These are phyloP conservation scores for Loxodonta africana DNA, from an alignment of 2,113 vertebrate species.

Conservation along the genomic window DNA sequence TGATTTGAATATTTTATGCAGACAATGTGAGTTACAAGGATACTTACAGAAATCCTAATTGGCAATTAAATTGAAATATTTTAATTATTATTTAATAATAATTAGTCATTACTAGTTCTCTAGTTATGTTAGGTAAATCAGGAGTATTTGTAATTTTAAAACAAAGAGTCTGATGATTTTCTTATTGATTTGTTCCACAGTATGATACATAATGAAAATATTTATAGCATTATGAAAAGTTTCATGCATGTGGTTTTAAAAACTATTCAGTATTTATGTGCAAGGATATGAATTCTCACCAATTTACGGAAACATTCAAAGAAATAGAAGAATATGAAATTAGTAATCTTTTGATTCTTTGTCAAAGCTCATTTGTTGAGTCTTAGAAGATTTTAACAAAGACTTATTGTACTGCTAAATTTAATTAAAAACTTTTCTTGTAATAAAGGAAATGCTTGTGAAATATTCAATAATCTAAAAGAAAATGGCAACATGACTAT, in stretches of 20 bases:
- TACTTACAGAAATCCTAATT: not conserved
- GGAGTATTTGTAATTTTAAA: not conserved
- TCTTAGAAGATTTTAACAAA: not conserved
- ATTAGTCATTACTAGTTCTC: not conserved
- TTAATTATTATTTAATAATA: too few species aligned
- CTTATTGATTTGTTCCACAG: not conserved
- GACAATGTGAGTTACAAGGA: not conserved
- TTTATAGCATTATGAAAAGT: not conserved
- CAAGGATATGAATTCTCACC: not conserved
- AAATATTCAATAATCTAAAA: not conserved
- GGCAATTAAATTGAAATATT: not conserved
- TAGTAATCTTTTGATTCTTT: not conserved
- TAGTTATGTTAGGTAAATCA: not conserved
- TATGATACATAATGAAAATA: not conserved
- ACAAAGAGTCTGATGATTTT: not conserved
- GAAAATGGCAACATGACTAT: not conserved
- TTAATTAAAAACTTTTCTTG: not conserved
- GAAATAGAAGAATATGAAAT: not conserved
- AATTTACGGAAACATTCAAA: not conserved
- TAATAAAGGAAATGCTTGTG: not conserved
- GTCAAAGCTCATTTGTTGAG: not conserved
- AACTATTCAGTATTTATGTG: not conserved
- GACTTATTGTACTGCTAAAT: not conserved
- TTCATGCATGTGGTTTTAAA: not conserved
- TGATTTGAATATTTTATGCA: not conserved